Percentiles rank a stretch among this genome's conserved stretches.
These are phyloP conservation scores for Lithosia quadra DNA, from an alignment of 2,888 invertebrate genomes.

Conservation along the genomic window DNA sequence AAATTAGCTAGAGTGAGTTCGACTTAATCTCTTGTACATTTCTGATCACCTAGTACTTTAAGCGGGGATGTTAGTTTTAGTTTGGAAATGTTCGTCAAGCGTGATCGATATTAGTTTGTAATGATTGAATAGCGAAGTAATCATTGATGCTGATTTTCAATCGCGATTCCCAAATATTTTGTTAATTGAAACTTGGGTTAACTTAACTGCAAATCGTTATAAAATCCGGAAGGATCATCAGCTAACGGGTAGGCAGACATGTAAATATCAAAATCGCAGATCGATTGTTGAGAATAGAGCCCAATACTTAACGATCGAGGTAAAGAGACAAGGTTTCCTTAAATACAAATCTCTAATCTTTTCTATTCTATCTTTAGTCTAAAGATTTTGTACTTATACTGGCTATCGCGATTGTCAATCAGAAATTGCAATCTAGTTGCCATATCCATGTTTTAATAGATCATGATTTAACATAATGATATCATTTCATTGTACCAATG, in stretches of 20 bases:
- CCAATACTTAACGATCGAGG: neutral
- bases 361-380: neutral
- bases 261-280: neutral
- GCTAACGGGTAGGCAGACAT: too few species aligned
- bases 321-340: neutral
- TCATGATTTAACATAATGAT: slow-evolving; percentile 36
- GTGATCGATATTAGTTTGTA: slow-evolving; percentile 34
- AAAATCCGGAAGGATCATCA: too few species aligned
- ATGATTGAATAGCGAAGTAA: slow-evolving; percentile 7
- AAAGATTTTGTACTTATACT: neutral
- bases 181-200: too few species aligned
- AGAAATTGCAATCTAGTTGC: slow-evolving; percentile 1
- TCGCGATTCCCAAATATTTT: neutral
- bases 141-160: neutral
- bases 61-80: slow-evolving; percentile 26
- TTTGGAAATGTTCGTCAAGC: slow-evolving; percentile 40
- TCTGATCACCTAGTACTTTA: slow-evolving; percentile 47
- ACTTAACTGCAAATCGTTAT: too few species aligned
- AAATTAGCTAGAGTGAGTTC: slow-evolving; percentile 82
- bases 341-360: neutral
- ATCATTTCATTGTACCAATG: slow-evolving; percentile 40
- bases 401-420: neutral
- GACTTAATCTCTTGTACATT: slow-evolving; percentile 18
- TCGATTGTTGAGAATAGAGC: neutral
- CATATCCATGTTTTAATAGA: neutral